Percentiles rank a stretch among this genome's conserved stretches.
Evolutionary conservation across 2,113 vertebrate genomes (phyloP).

Genomic region (Cinclus mexicanus): DNA sequence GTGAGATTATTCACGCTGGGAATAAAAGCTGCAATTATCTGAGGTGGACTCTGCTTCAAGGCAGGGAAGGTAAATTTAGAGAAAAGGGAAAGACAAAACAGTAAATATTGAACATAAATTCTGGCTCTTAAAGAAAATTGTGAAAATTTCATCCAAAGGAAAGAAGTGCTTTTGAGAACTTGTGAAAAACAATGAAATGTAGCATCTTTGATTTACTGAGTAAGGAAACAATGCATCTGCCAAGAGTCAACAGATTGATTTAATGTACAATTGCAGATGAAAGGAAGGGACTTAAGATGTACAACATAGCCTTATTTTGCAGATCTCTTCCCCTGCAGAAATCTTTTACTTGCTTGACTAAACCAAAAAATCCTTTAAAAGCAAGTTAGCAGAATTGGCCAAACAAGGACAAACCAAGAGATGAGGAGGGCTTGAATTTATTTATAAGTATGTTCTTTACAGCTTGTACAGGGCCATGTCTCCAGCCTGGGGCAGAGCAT

Average conservation of each 20-base stretch:
- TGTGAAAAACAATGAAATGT: conserved; percentile 12
- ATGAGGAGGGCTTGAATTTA: not conserved
- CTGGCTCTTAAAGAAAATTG: not conserved
- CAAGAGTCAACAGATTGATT: conserved; percentile 29
- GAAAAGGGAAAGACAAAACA: not conserved
- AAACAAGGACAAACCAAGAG: not conserved
- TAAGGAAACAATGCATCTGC: conserved; percentile 1
- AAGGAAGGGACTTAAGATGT: not conserved
- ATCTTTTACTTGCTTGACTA: not conserved
- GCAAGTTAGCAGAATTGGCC: not conserved
- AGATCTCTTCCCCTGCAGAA: not conserved
- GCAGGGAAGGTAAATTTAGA: not conserved
- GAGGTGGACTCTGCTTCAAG: conserved; percentile 17
- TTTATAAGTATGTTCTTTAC: conserved; percentile 1
- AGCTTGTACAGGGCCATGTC: not conserved
- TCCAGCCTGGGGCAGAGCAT: not conserved
- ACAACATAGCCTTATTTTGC: not conserved
- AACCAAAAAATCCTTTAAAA: not conserved
- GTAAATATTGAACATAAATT: not conserved
- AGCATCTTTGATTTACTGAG: conserved; percentile 37
- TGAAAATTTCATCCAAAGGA: not conserved
- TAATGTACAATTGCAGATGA: conserved; percentile 18
- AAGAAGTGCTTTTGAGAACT: not conserved
- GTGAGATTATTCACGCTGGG: not conserved
- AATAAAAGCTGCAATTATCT: conserved; percentile 27